These are phyloP conservation scores for Brachypalpus laphriformis DNA, from an alignment of 2,888 invertebrate species.

Conservation along the genomic window DNA sequence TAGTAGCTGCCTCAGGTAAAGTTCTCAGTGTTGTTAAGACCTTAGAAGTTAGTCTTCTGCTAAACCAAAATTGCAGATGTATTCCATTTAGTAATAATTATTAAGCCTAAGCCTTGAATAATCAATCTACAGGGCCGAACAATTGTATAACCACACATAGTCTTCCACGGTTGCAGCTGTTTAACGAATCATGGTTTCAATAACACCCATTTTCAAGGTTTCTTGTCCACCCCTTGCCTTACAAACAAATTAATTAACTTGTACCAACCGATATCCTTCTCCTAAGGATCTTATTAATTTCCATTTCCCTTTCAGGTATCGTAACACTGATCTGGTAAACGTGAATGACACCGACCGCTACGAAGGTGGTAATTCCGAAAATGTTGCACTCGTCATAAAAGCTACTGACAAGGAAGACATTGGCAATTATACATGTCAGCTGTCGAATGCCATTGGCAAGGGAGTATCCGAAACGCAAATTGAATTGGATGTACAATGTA, in stretches of 20 bases:
- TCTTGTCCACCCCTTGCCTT: too few relatives aligned
- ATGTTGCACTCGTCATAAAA: conserved; percentile 90
- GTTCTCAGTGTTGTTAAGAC: too few relatives aligned
- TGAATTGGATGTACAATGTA: conserved; percentile 92
- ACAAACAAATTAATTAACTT: background rate
- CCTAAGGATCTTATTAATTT: background rate
- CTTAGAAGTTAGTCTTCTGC: too few relatives aligned
- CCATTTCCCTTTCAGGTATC: conserved; percentile 85
- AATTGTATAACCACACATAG: too few relatives aligned
- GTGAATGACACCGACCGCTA: conserved; percentile 86
- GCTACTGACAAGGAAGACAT: conserved; percentile 90
- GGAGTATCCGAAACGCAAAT: conserved; percentile 89
- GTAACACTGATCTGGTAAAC: conserved; percentile 86
- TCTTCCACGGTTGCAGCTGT: too few relatives aligned
- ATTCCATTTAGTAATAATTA: too few relatives aligned
- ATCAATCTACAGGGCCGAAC: too few relatives aligned
- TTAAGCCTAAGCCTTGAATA: too few relatives aligned
- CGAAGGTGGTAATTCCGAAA: conserved; percentile 89
- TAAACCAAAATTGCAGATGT: too few relatives aligned
- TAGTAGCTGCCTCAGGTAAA: too few relatives aligned
- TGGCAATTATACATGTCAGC: conserved; percentile 92
- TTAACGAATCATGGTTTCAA: too few relatives aligned
- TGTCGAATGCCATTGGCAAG: conserved; percentile 91
- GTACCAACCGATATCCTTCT: background rate
- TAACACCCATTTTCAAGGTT: too few relatives aligned